These are phyloP conservation scores for Neopipo cinnamomea DNA, from an alignment of 2,113 vertebrate species.

Conservation along the genomic window DNA sequence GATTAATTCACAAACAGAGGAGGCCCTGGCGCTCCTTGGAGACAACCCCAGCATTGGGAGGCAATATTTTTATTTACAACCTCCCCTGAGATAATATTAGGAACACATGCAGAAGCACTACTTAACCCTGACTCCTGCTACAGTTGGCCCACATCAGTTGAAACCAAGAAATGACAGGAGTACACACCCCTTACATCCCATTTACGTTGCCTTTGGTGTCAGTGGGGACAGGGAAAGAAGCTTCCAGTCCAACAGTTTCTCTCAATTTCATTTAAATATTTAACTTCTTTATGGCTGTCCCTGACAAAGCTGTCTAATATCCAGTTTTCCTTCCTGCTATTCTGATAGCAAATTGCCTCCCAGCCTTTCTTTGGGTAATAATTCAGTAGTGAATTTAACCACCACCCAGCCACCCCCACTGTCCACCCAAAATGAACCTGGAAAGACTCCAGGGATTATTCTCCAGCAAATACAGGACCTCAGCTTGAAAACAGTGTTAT, in stretches of 20 bases:
- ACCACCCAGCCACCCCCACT: background rate
- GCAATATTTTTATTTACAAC: slow-evolving; percentile 3
- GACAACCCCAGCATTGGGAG: background rate
- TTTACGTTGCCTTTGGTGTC: background rate
- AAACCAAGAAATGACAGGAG: background rate
- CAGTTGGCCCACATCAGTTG: background rate
- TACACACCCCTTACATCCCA: background rate
- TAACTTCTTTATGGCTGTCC: background rate
- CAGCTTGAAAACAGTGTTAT: background rate
- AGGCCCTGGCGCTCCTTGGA: background rate
- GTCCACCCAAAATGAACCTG: background rate
- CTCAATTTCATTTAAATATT: background rate
- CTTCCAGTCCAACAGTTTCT: background rate
- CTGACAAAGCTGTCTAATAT: background rate
- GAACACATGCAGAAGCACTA: background rate
- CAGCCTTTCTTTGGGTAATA: background rate
- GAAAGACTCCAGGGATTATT: background rate
- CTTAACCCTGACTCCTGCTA: background rate
- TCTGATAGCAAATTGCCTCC: background rate
- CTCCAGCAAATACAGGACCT: background rate
- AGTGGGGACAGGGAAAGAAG: background rate
- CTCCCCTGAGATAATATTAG: background rate
- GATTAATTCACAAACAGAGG: background rate
- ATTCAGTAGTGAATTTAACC: background rate
- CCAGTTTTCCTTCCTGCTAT: background rate